These are phyloP conservation scores for Hippolais icterina DNA, from an alignment of 2,113 vertebrate genomes.

Conservation along the genomic window DNA sequence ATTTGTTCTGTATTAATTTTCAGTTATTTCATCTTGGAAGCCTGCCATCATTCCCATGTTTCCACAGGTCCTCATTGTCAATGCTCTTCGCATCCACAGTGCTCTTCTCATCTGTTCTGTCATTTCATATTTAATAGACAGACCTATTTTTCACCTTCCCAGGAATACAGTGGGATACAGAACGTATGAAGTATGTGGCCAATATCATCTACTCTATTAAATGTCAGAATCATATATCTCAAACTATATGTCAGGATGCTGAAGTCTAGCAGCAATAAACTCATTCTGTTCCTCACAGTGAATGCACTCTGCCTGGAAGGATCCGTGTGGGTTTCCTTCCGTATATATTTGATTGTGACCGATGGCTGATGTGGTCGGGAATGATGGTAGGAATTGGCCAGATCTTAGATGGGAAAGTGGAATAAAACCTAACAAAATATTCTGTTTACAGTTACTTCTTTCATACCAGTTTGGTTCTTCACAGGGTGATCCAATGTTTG, in stretches of 20 bases:
- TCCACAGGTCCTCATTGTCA: slow-evolving; percentile 4
- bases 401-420: background rate
- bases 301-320: background rate
- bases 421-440: background rate
- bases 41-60: background rate
- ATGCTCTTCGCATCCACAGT: slow-evolving; percentile 30
- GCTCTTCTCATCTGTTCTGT: slow-evolving; percentile 67
- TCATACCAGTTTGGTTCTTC: background rate
- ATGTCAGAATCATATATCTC: slow-evolving; percentile 77
- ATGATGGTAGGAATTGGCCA: background rate
- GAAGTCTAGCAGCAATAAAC: slow-evolving; percentile 47
- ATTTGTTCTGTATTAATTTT: slow-evolving; percentile 46
- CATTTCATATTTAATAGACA: slow-evolving; percentile 55
- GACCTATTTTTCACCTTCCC: slow-evolving; percentile 69
- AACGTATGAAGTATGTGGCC: slow-evolving; percentile 69
- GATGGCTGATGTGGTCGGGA: background rate
- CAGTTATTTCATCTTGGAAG: background rate
- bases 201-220: slow-evolving; percentile 76
- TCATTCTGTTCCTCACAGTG: slow-evolving; percentile 13
- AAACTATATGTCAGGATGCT: slow-evolving; percentile 65
- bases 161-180: slow-evolving; percentile 62
- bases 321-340: background rate
- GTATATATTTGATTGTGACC: background rate
- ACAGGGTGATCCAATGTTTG: background rate
- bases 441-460: background rate